These are phyloP conservation scores for Cryptoprocta ferox DNA, from an alignment of 2,797 vertebrate genomes.

Conservation along the genomic window DNA sequence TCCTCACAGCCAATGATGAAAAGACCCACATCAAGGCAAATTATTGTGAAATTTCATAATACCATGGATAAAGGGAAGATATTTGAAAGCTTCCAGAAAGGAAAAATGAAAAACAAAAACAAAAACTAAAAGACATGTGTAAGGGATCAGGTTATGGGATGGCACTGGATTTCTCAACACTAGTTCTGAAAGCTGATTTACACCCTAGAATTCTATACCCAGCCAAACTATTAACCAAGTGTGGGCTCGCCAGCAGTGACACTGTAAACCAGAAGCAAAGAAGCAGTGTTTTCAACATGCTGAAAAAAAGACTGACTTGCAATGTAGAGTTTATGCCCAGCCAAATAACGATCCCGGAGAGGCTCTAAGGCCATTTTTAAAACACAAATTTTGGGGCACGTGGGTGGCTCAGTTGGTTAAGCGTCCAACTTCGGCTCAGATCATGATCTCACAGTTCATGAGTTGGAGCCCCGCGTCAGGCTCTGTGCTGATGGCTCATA, in stretches of 20 bases:
- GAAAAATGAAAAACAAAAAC: neutral
- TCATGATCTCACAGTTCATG: too few relatives aligned
- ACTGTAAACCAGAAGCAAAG: neutral
- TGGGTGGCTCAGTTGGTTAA: too few relatives aligned
- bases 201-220: constrained; percentile 57
- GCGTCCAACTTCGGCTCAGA: too few relatives aligned
- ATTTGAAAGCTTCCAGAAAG: constrained; percentile 24
- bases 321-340: neutral
- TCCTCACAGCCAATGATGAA: constrained; percentile 3
- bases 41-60: constrained; percentile 48
- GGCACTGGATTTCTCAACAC: neutral
- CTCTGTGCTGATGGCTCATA: too few relatives aligned
- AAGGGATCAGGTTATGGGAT: neutral
- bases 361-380: neutral
- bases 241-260: neutral
- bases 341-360: neutral
- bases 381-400: neutral
- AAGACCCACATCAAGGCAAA: constrained; percentile 46
- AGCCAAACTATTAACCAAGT: constrained; percentile 14
- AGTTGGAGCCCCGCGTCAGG: too few relatives aligned
- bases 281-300: neutral
- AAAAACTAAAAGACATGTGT: neutral
- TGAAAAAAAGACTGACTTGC: neutral
- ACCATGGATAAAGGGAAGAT: constrained; percentile 33
- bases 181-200: neutral